A percentile compares a stretch with the other conserved stretches of the same genome.
Evolutionary conservation across 1,140 invertebrate genomes (phyloP).

Genomic region (Saxidomus purpurata): DNA sequence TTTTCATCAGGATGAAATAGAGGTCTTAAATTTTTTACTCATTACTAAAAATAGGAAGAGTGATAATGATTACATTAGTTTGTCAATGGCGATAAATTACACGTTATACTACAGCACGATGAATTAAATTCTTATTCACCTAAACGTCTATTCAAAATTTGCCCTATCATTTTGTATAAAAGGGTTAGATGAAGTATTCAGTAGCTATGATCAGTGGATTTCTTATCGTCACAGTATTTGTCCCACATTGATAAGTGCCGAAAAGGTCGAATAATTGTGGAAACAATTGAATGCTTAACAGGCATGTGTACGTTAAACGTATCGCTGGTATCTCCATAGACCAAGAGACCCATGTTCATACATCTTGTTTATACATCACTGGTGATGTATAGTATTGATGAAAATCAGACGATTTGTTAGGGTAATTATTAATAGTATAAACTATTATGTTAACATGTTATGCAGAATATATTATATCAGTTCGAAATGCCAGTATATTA

Average conservation of each 20-base stretch:
- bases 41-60: background rate
- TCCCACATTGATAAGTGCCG: conserved; percentile 41
- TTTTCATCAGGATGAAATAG: too few relatives aligned
- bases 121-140: conserved; percentile 24
- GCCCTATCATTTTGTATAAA: conserved; percentile 44
- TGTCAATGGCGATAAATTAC: conserved; percentile 26
- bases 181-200: conserved; percentile 47
- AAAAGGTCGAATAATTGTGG: conserved; percentile 26
- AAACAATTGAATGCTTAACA: conserved; percentile 32
- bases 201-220: conserved; percentile 3
- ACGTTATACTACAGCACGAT: background rate
- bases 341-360: background rate
- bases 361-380: background rate
- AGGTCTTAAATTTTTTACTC: background rate
- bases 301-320: background rate
- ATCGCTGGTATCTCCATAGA: background rate
- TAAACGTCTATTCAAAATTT: conserved; percentile 38
- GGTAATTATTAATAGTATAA: conserved; percentile 11
- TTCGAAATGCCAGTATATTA: conserved; percentile 16
- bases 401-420: conserved; percentile 27
- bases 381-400: conserved; percentile 11
- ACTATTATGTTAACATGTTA: background rate
- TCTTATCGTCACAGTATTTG: conserved; percentile 34
- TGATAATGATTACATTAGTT: conserved; percentile 21
- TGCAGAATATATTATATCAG: background rate